Percentiles rank a stretch among this genome's conserved stretches.
phyloP scores from a whole-genome alignment of 2,888 invertebrate genomes.

The Drosophila picticornis region DNA sequence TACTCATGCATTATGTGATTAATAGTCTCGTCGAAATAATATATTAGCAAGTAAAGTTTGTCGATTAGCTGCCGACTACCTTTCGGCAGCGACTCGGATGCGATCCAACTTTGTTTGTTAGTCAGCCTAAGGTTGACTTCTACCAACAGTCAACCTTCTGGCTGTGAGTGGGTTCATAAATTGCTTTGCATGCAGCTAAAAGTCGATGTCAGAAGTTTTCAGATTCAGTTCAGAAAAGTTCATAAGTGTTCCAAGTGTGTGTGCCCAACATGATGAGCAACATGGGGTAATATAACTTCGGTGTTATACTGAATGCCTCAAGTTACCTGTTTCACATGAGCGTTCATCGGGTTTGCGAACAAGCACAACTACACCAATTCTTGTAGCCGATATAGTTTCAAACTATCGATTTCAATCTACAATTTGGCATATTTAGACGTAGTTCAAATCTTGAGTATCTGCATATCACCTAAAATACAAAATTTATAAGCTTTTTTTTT shows the following conservation, averaged over 20 bases:
- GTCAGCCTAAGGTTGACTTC: conserved; percentile 38
- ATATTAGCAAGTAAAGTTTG: conserved; percentile 73
- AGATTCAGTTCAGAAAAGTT: conserved; percentile 40
- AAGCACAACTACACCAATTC: conserved; percentile 2
- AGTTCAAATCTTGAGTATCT: neutral
- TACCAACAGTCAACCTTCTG: conserved; percentile 16
- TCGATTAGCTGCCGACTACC: conserved; percentile 62
- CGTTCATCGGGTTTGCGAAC: conserved; percentile 12
- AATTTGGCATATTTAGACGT: neutral
- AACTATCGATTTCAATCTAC: neutral
- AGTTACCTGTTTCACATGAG: conserved; percentile 27
- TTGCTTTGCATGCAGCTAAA: conserved; percentile 52
- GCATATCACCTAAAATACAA: neutral
- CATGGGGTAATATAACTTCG: conserved; percentile 46
- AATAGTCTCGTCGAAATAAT: conserved; percentile 63
- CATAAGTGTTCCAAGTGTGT: conserved; percentile 31
- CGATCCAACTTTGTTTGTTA: conserved; percentile 29
- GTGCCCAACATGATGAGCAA: conserved; percentile 42
- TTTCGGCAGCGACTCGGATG: conserved; percentile 9
- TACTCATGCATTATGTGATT: conserved; percentile 56
- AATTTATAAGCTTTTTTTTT: neutral
- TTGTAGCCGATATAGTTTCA: neutral
- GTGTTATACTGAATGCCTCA: conserved; percentile 32
- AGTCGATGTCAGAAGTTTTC: conserved; percentile 43
- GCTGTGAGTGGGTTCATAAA: conserved; percentile 57